Base-by-base conservation (phyloP, 2,797 vertebrate genomes). In the Enteromius trimaculatus region DNA sequence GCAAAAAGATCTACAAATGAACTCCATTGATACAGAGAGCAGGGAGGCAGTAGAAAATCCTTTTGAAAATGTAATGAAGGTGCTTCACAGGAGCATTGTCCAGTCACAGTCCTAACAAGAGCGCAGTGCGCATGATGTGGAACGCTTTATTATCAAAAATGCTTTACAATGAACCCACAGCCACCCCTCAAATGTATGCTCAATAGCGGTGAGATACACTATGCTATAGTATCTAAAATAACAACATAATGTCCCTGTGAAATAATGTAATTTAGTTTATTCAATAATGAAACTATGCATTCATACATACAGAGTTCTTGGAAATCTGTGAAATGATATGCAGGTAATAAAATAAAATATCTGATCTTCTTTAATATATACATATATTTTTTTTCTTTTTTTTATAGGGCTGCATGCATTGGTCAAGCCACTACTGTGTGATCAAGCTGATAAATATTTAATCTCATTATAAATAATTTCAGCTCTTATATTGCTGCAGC, bases 41-140 rank as follows among this genome's bases (percentile, higher is more conserved):
- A 37, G 60, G 51, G 37, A 44, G 29, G 70, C 49, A 51, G 60
- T 81, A 76, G 44, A 86, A 76, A 82, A 85, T 11, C 39, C 80
- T 83, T 88, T 88, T 86, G 87, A 88, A 85, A 88, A 86, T 88
- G 74, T 86, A 88, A 86, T 86, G 79, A 85, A 86, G 77, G 80
- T 51, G 78, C 66, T 83, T 86, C 77, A 79, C 39, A 26, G 37
- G 77, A 72, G 55, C 68, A 78, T 53, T 53, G 72, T 87, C 84
- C 68, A 71, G 78, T 23, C 23, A 37, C 37, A n/a, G 31, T 74
- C 31, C 81, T 39, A 77, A 81, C 82, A 82, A 85, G 78, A 58
- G 65, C 26, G 51, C 81, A 64, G 58, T 55, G 51, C 21, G 37
- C 60, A 64, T 66, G 49, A 58, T 76, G 80, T 23, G 1, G 74